Percentiles rank a stretch among this genome's conserved stretches.
These are phyloP conservation scores for Patella vulgata DNA, from an alignment of 1,140 invertebrate genomes.

Conservation along the genomic window DNA sequence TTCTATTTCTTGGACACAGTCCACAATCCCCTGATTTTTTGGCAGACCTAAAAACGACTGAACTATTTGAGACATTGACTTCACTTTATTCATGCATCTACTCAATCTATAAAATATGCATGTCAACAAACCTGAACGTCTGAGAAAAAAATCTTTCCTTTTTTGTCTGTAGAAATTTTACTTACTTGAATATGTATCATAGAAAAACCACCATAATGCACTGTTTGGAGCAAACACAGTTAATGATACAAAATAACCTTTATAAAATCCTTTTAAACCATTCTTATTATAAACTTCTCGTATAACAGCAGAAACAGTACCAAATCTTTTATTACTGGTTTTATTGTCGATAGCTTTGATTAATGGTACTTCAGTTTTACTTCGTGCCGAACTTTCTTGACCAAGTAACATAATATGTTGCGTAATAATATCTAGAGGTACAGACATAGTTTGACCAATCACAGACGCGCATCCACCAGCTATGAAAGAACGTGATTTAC, in stretches of 20 bases:
- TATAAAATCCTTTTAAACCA: slow-evolving; percentile 89
- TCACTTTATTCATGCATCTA: background rate
- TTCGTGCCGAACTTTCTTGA: slow-evolving; percentile 6
- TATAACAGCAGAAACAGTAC: slow-evolving; percentile 70
- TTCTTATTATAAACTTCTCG: slow-evolving; percentile 80
- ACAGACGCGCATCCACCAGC: slow-evolving; percentile 86
- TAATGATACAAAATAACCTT: slow-evolving; percentile 91
- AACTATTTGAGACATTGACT: too few species aligned
- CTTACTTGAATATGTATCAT: slow-evolving; percentile 92
- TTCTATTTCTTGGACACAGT: too few species aligned
- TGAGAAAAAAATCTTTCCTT: too few species aligned
- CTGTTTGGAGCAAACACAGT: slow-evolving; percentile 94
- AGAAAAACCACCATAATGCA: slow-evolving; percentile 96
- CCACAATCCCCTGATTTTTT: too few species aligned
- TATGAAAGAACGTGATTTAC: slow-evolving; percentile 20
- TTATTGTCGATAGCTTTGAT: slow-evolving; percentile 42
- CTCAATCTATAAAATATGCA: too few species aligned
- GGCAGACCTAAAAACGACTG: too few species aligned
- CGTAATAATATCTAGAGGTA: slow-evolving; percentile 95
- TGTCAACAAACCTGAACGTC: too few species aligned
- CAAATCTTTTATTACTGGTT: slow-evolving; percentile 39
- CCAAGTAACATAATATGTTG: slow-evolving; percentile 97
- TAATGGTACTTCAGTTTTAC: background rate
- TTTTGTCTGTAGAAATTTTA: too few species aligned
- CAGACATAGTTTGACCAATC: slow-evolving; percentile 94